Base-by-base conservation (phyloP, 2,113 vertebrate genomes). In the Tupaia tana region DNA sequence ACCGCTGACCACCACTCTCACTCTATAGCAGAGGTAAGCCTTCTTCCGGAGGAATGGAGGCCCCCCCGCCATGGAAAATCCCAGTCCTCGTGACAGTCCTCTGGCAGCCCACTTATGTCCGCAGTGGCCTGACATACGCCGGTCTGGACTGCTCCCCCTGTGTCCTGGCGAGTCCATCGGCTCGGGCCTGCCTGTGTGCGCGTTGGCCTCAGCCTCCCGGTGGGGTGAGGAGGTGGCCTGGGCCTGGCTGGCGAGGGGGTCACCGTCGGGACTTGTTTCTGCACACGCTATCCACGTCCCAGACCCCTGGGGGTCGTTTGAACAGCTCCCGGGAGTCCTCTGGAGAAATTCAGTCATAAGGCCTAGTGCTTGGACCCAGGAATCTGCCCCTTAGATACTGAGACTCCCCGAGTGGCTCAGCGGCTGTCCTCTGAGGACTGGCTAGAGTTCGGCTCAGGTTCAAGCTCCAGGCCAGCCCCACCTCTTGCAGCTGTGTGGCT, bases 401-500 rank as follows among this genome's bases (percentile, higher is more conserved):
- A 43, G 59, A 79, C n/a, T 92, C 80, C 52, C 56, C 29, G 15
- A 31, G 78, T 24, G 15, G n/a, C n/a, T 91, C 34, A 43, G 43
- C 43, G 43, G 43, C 43, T 43, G 43, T 66, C 85, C 81, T 93
- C 83, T 52, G 18, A 11, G 4, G 22, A 90, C 16, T 14, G 59
- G 24, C 12, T 11, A 31, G 22, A n/a, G 64, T 24, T 29, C 75
- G 3, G 43, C 43, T 43, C 43, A 43, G 43, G 43, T 43, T 43
- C 43, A 43, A 5, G 43, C 5, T 43, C 43, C 43, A 3, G 43
- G 22, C 31, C 75, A 43, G 87, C 52, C 27, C 84, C 86, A 6
- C 64, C 7, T 86, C 34, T 82, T 90, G 71, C 92, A 77, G 83
- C 67, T 92, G 70, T 93, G 92, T 96, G 96, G 93, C 86, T 34